phyloP scores from a whole-genome alignment of 2,797 vertebrate species.

The Halcyon smyrnensis region DNA sequence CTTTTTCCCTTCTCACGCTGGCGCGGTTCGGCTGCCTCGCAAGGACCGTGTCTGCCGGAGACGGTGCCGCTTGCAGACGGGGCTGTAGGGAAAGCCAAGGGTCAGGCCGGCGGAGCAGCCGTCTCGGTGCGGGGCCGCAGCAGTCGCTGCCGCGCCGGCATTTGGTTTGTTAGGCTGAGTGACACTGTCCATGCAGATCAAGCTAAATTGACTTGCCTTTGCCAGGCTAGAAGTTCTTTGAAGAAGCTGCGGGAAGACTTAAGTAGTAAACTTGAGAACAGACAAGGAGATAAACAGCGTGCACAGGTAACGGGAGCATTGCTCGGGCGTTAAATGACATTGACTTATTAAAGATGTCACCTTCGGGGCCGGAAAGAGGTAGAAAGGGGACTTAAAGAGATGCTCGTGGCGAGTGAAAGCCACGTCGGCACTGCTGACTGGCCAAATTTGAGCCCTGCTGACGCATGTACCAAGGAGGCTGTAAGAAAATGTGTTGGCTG shows the following conservation, averaged over 20 bases:
- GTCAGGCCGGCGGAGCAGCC: neutral
- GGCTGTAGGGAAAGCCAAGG: neutral
- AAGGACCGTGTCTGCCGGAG: neutral
- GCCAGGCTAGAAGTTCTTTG: conserved; percentile 76
- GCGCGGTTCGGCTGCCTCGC: neutral
- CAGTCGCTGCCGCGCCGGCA: neutral
- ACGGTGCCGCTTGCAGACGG: neutral
- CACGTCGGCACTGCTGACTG: rapidly evolving
- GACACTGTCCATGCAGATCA: neutral
- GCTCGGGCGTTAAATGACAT: neutral
- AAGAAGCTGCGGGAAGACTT: conserved; percentile 79
- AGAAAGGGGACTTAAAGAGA: neutral
- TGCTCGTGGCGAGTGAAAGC: neutral
- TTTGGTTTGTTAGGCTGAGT: neutral
- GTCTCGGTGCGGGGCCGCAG: neutral
- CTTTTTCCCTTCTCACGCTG: neutral
- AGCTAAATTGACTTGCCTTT: conserved; percentile 49
- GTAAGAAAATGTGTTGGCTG: neutral
- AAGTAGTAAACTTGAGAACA: conserved; percentile 71
- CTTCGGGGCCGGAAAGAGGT: neutral
- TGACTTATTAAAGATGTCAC: neutral
- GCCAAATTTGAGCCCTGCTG: neutral
- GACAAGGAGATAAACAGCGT: conserved; percentile 16
- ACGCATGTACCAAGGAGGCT: neutral
- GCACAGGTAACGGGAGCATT: conserved; percentile 51